Evolutionary conservation across 2,888 invertebrate species (phyloP).

Genomic region (Bombyx huttoni): DNA sequence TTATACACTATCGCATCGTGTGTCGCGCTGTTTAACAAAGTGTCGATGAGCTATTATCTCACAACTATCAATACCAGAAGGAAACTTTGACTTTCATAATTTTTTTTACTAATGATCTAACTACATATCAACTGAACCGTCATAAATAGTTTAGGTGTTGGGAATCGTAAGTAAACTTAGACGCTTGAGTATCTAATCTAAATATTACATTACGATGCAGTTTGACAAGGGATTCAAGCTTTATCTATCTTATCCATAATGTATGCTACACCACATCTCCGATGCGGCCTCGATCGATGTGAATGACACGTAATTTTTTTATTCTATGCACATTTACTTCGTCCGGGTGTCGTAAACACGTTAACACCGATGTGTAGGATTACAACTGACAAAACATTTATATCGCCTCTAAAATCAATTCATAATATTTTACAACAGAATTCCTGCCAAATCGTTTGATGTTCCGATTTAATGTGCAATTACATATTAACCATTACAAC

Average conservation of each 20-base stretch:
- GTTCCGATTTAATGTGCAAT: neutral
- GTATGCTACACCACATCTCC: conserved; percentile 52
- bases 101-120: no score
- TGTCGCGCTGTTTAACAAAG: conserved; percentile 29
- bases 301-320: conserved; percentile 66
- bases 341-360: conserved; percentile 62
- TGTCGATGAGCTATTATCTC: conserved; percentile 28
- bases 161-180: no score
- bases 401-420: conserved; percentile 10
- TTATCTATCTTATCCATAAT: conserved; percentile 36
- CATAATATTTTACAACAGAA: conserved; percentile 1
- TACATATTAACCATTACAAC: neutral
- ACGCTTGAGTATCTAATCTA: no score
- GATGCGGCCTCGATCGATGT: conserved; percentile 64
- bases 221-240: neutral
- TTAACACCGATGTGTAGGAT: conserved; percentile 56
- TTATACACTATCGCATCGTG: conserved; percentile 40
- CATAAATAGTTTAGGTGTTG: no score
- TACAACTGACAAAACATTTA: conserved; percentile 38
- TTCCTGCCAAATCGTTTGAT: neutral
- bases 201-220: neutral
- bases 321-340: conserved; percentile 59
- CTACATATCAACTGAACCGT: no score
- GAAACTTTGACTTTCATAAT: conserved; percentile 10
- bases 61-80: conserved; percentile 16